Evolutionary conservation across 2,113 vertebrate species (phyloP).

Genomic region (Setophaga kirtlandii): DNA sequence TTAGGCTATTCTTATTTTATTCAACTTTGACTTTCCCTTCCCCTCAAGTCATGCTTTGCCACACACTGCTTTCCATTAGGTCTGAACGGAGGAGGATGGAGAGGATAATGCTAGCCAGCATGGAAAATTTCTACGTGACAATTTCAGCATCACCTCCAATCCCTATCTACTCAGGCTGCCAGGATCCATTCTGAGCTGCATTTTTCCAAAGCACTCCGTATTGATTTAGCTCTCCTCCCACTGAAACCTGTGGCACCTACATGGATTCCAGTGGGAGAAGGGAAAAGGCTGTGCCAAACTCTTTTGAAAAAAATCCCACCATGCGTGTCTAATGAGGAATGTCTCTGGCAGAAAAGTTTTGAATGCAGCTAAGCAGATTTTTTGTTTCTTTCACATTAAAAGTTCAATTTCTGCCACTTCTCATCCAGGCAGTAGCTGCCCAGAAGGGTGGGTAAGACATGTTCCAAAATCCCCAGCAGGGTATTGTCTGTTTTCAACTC

Average conservation of each 20-base stretch:
- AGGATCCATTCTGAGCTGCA: slow-evolving; percentile 29
- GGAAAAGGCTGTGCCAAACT: slow-evolving; percentile 17
- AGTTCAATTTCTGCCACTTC: slow-evolving; percentile 16
- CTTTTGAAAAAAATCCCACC: slow-evolving; percentile 36
- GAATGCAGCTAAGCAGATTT: neutral
- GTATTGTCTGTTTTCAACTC: neutral
- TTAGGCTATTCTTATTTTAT: neutral
- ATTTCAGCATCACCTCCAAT: slow-evolving; percentile 55
- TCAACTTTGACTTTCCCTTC: neutral
- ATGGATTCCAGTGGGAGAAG: slow-evolving; percentile 30
- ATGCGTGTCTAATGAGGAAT: slow-evolving; percentile 33
- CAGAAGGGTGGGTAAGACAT: neutral
- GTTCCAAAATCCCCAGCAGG: neutral
- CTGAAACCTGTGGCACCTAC: slow-evolving; percentile 29
- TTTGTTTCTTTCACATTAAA: slow-evolving; percentile 15
- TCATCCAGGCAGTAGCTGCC: neutral
- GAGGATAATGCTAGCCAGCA: slow-evolving; percentile 40
- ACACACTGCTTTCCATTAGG: slow-evolving; percentile 34
- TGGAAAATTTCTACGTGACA: slow-evolving; percentile 57
- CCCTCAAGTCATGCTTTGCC: neutral
- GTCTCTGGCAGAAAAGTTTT: slow-evolving; percentile 27
- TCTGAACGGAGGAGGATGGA: neutral
- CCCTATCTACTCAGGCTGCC: slow-evolving; percentile 26
- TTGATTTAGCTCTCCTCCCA: slow-evolving; percentile 30
- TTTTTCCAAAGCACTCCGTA: slow-evolving; percentile 40